phyloP scores from a whole-genome alignment of 1,140 invertebrate genomes.

The Nephotettix cincticeps region DNA sequence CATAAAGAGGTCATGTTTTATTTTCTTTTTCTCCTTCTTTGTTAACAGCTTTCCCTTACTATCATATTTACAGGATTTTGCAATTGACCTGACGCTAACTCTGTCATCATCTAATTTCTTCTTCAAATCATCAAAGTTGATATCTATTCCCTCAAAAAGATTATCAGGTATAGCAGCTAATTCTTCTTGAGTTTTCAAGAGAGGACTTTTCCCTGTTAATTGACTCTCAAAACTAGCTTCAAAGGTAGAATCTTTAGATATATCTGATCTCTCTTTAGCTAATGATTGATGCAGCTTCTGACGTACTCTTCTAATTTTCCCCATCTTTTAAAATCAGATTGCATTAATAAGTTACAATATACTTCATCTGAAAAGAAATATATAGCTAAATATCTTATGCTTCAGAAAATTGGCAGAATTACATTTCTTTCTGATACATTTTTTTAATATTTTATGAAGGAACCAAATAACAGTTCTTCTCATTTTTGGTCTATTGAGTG shows the following conservation, averaged over 20 bases:
- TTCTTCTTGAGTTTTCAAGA: neutral
- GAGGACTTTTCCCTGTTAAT: neutral
- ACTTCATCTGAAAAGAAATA: too few relatives aligned
- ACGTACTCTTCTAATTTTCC: neutral
- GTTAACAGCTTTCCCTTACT: slow-evolving; percentile 19
- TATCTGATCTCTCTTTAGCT: neutral
- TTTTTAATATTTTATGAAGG: too few relatives aligned
- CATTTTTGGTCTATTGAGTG: too few relatives aligned
- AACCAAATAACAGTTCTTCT: too few relatives aligned
- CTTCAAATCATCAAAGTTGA: slow-evolving; percentile 6
- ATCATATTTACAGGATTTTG: slow-evolving; percentile 24
- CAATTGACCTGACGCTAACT: slow-evolving; percentile 5
- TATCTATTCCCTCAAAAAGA: slow-evolving; percentile 12
- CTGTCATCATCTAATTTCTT: slow-evolving; percentile 14
- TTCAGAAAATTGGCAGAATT: too few relatives aligned
- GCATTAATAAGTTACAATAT: too few relatives aligned
- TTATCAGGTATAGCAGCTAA: slow-evolving; percentile 1
- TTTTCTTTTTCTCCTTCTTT: slow-evolving; percentile 5
- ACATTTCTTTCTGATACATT: too few relatives aligned
- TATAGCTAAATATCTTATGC: too few relatives aligned
- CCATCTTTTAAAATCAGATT: too few relatives aligned
- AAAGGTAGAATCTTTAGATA: too few relatives aligned
- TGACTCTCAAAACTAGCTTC: neutral
- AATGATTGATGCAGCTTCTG: neutral
- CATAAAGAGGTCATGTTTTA: slow-evolving; percentile 13